Evolutionary conservation across 2,113 vertebrate species (phyloP).

Genomic region (Misgurnus anguillicaudatus): DNA sequence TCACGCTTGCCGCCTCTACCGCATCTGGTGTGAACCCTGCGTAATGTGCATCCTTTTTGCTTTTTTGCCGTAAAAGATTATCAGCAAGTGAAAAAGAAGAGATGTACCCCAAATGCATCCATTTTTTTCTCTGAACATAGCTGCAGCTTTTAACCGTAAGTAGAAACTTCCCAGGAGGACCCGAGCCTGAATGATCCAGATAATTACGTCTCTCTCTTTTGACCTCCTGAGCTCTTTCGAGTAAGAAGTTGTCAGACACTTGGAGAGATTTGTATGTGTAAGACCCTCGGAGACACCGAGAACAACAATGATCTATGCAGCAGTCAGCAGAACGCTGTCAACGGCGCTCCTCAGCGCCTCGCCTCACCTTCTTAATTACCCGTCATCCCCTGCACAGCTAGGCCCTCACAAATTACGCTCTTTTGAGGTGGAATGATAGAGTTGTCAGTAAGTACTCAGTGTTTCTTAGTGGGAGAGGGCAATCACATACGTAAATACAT

Average conservation of each 20-base stretch:
- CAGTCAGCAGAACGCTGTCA: slow-evolving; percentile 74
- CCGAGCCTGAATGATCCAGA: no score
- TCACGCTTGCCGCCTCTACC: no score
- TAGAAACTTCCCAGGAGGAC: no score
- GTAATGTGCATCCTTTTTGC: no score
- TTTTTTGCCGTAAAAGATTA: no score
- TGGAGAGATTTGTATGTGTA: slow-evolving; percentile 15
- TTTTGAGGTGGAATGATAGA: slow-evolving; percentile 76
- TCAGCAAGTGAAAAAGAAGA: no score
- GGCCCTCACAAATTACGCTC: slow-evolving; percentile 80
- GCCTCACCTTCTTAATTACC: slow-evolving; percentile 81
- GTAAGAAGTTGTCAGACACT: background rate
- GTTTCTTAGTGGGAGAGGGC: slow-evolving; percentile 67
- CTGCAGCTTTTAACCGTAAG: no score
- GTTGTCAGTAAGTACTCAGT: slow-evolving; percentile 77
- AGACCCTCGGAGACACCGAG: slow-evolving; percentile 52
- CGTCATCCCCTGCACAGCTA: slow-evolving; percentile 69
- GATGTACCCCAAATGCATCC: no score
- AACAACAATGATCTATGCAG: slow-evolving; percentile 54
- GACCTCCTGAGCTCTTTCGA: slow-evolving; percentile 37
- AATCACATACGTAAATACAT: slow-evolving; percentile 41
- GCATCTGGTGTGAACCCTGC: no score
- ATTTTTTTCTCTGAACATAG: no score
- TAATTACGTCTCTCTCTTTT: slow-evolving; percentile 10
- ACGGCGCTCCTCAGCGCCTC: slow-evolving; percentile 58